Evolutionary conservation across 2,797 vertebrate species (phyloP).

Genomic region (Acipenser transmontanus): DNA sequence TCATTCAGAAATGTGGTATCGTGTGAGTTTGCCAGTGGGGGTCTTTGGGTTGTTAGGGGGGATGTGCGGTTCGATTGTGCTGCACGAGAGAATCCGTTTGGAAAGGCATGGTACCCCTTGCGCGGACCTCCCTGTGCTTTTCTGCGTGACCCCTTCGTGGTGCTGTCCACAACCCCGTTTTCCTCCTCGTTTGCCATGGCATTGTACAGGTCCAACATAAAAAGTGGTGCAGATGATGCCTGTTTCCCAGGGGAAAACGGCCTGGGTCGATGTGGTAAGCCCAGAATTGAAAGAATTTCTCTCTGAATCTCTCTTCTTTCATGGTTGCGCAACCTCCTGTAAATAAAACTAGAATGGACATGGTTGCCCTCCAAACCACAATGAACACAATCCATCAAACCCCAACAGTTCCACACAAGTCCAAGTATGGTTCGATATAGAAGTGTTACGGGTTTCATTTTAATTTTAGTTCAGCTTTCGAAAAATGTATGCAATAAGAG

Average conservation of each 20-base stretch:
- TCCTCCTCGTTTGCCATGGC: constrained; percentile 93
- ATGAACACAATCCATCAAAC: constrained; percentile 73
- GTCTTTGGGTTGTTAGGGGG: constrained; percentile 77
- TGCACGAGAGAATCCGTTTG: constrained; percentile 77
- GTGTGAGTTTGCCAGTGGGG: constrained; percentile 78
- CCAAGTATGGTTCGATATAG: constrained; percentile 65
- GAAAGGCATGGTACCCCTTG: constrained; percentile 69
- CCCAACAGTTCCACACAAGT: constrained; percentile 83
- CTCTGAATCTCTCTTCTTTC: constrained; percentile 96
- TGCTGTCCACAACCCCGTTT: constrained; percentile 59
- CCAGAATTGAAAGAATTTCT: constrained; percentile 98
- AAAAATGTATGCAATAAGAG: no score
- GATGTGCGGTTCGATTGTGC: constrained; percentile 75
- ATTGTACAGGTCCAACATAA: constrained; percentile 98
- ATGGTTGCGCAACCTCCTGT: constrained; percentile 94
- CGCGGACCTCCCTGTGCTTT: constrained; percentile 65
- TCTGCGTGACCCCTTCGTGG: constrained; percentile 62
- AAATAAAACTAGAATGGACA: constrained; percentile 98
- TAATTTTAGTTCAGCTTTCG: constrained; percentile 30
- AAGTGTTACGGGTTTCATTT: constrained; percentile 57
- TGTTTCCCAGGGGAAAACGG: constrained; percentile 96
- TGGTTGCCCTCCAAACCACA: constrained; percentile 88
- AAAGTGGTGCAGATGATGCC: constrained; percentile 91
- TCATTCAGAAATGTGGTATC: constrained; percentile 96
- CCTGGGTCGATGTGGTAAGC: constrained; percentile 92